phyloP scores from a whole-genome alignment of 2,113 vertebrate species.

The Triplophysa dalaica region DNA sequence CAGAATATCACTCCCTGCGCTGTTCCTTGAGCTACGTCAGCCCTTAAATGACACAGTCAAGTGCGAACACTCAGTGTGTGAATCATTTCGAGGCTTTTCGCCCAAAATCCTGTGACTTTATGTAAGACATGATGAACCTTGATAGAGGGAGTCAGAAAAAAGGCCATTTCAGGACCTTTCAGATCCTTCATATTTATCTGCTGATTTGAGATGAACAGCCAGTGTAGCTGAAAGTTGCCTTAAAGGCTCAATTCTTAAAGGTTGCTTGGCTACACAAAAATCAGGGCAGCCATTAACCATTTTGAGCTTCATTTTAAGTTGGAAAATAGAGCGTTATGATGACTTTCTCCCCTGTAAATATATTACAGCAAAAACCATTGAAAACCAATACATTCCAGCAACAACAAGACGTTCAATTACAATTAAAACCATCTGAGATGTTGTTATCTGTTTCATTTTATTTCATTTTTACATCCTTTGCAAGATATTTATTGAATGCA shows the following conservation, averaged over 20 bases:
- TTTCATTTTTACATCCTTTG: background rate
- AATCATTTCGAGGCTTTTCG: slow-evolving; percentile 13
- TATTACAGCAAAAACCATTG: too few relatives aligned
- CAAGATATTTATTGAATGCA: too few relatives aligned
- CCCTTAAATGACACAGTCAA: slow-evolving; percentile 25
- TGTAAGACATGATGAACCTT: slow-evolving; percentile 5
- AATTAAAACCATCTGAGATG: too few relatives aligned
- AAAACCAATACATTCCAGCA: too few relatives aligned
- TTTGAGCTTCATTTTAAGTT: background rate
- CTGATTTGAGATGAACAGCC: background rate
- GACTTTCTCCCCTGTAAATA: too few relatives aligned
- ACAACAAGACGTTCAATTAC: too few relatives aligned
- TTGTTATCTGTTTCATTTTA: too few relatives aligned
- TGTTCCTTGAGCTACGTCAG: slow-evolving; percentile 37
- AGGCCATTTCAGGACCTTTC: slow-evolving; percentile 23
- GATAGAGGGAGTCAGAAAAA: background rate
- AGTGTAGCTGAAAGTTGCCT: background rate
- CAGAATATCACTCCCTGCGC: slow-evolving; percentile 14
- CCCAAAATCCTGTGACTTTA: slow-evolving; percentile 14
- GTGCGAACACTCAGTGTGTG: slow-evolving; percentile 5
- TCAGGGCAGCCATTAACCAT: background rate
- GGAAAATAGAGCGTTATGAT: too few relatives aligned
- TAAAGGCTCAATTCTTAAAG: background rate
- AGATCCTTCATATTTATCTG: background rate
- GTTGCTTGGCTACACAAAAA: background rate